Evolutionary conservation across 2,888 invertebrate species (phyloP).

Genomic region (Muschampia plurimacula): DNA sequence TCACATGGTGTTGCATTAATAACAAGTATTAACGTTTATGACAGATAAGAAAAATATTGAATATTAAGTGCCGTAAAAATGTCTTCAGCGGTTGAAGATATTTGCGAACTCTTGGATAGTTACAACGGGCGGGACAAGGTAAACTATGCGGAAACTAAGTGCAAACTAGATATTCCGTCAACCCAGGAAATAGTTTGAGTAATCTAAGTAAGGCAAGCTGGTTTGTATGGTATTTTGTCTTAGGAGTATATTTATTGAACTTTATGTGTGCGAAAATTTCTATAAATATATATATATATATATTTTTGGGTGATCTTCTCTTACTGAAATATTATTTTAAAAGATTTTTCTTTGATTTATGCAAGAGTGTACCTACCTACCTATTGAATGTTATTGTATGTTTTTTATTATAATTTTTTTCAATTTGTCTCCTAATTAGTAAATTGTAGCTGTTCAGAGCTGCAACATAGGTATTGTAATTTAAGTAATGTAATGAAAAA

Average conservation of each 20-base stretch:
- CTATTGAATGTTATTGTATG: too few species aligned
- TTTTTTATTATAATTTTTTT: too few species aligned
- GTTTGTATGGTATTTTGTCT: neutral
- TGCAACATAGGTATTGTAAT: neutral
- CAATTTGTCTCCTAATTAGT: too few species aligned
- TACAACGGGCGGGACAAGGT: conserved; percentile 96
- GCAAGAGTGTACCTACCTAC: too few species aligned
- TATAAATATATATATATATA: too few species aligned
- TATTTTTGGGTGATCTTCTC: too few species aligned
- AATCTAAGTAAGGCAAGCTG: neutral
- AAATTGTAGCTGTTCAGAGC: too few species aligned
- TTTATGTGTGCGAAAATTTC: too few species aligned
- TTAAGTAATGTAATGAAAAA: neutral
- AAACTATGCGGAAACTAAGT: conserved; percentile 68
- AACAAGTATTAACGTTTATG: conserved; percentile 3
- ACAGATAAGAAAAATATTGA: conserved; percentile 27
- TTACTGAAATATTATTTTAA: too few species aligned
- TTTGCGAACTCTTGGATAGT: conserved; percentile 90
- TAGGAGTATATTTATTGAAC: neutral
- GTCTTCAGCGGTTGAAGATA: conserved; percentile 80
- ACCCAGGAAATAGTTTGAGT: conserved; percentile 21
- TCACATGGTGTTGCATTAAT: conserved; percentile 51
- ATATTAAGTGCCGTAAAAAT: conserved; percentile 52
- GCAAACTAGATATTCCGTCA: conserved; percentile 59
- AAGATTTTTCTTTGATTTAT: too few species aligned